These are phyloP conservation scores for Harpagoxenus sublaevis DNA, from an alignment of 2,888 invertebrate species.

Conservation along the genomic window DNA sequence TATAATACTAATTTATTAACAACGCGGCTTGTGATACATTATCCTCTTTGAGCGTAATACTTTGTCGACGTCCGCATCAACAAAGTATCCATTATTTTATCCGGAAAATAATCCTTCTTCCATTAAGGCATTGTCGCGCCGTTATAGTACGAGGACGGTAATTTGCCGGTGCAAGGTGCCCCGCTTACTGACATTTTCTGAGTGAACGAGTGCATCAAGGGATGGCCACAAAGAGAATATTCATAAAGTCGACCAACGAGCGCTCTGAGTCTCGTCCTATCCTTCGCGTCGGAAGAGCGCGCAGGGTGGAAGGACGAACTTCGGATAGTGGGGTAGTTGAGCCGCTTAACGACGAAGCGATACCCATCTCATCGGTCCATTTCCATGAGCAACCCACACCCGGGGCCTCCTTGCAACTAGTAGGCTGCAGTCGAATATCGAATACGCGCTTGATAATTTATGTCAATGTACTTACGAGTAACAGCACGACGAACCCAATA, in stretches of 20 bases:
- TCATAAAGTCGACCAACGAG: constrained; percentile 75
- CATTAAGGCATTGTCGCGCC: constrained; percentile 58
- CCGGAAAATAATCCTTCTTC: constrained; percentile 69
- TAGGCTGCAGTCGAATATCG: constrained; percentile 60
- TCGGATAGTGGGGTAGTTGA: constrained; percentile 69
- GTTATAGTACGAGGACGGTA: constrained; percentile 25
- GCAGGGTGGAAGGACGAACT: constrained; percentile 57
- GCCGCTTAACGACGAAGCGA: constrained; percentile 79
- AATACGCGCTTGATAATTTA: constrained; percentile 70
- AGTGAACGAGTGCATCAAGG: constrained; percentile 75
- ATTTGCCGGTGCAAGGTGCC: constrained; percentile 63
- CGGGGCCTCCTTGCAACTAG: constrained; percentile 57
- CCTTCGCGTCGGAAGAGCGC: constrained; percentile 59
- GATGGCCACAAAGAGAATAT: constrained; percentile 78
- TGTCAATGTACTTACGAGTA: constrained; percentile 43
- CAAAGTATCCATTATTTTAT: constrained; percentile 47
- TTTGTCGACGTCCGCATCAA: constrained; percentile 20
- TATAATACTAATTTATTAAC: constrained; percentile 28
- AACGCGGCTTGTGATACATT: constrained; percentile 1
- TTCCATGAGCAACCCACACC: constrained; percentile 61
- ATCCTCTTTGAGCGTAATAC: constrained; percentile 39
- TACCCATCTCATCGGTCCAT: constrained; percentile 72
- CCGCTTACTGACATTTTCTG: constrained; percentile 66
- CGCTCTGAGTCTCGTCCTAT: constrained; percentile 56
- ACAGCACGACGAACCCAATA: not conserved